phyloP scores from a whole-genome alignment of 1,140 invertebrate species.

The Leptopilina clavipes region DNA sequence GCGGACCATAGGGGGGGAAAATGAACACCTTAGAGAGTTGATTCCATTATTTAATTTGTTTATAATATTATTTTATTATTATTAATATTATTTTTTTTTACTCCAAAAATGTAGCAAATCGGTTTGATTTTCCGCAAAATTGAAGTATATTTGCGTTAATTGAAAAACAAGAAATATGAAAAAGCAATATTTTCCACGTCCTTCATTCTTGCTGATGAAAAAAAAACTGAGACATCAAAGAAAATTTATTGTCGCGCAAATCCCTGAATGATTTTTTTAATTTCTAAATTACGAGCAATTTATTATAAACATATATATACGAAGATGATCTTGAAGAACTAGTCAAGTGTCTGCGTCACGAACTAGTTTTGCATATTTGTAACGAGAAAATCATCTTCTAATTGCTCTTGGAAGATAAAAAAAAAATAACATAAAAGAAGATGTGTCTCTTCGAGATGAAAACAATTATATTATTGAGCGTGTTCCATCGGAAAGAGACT shows the following conservation, averaged over 20 bases:
- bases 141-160: neutral
- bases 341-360: conserved; percentile 25
- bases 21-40: too few relatives aligned
- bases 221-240: conserved; percentile 8
- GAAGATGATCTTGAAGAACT: conserved; percentile 14
- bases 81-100: too few relatives aligned
- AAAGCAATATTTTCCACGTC: neutral
- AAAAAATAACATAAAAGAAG: conserved; percentile 17
- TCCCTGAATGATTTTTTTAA: neutral
- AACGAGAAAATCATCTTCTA: conserved; percentile 33
- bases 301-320: too few relatives aligned
- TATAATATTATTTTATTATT: too few relatives aligned
- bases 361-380: conserved; percentile 34
- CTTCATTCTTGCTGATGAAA: neutral
- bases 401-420: conserved; percentile 23
- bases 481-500: conserved; percentile 15
- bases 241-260: conserved; percentile 17
- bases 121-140: too few relatives aligned
- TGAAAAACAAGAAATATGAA: neutral
- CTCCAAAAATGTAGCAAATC: too few relatives aligned
- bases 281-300: conserved; percentile 10
- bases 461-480: conserved; percentile 22
- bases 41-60: too few relatives aligned
- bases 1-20: too few relatives aligned
- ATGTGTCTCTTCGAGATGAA: conserved; percentile 6